phyloP scores from a whole-genome alignment of 2,113 vertebrate genomes.

The Tyto alba region DNA sequence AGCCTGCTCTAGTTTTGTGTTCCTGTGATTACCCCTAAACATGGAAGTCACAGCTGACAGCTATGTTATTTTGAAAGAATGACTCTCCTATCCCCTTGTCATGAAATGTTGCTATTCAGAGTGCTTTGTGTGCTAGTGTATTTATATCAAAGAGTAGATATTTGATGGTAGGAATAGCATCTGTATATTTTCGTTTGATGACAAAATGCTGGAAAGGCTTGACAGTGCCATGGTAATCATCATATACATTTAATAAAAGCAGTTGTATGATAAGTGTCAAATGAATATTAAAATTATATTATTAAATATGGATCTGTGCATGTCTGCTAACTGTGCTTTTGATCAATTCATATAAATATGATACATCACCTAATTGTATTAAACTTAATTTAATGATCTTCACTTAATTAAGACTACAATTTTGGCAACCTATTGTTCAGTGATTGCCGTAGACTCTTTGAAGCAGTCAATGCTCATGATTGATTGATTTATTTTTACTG shows the following conservation, averaged over 20 bases:
- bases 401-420: background rate
- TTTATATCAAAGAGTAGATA: background rate
- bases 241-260: background rate
- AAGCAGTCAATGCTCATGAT: background rate
- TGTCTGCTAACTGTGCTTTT: background rate
- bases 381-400: slow-evolving; percentile 31
- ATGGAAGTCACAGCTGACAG: background rate
- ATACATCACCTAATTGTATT: background rate
- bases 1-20: background rate
- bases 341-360: background rate
- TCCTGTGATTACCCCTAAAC: background rate
- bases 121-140: background rate
- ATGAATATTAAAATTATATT: background rate
- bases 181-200: background rate
- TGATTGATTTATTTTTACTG: background rate
- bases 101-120: background rate
- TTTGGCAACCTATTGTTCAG: background rate
- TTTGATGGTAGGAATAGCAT: background rate
- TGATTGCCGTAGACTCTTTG: background rate
- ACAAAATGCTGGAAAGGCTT: background rate
- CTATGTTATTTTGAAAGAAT: background rate
- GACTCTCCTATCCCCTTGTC: background rate
- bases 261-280: background rate
- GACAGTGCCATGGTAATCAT: background rate
- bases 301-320: slow-evolving; percentile 4